Conservation (phyloP, 2,113 vertebrate genomes). For the Collichthys lucidus region DNA sequence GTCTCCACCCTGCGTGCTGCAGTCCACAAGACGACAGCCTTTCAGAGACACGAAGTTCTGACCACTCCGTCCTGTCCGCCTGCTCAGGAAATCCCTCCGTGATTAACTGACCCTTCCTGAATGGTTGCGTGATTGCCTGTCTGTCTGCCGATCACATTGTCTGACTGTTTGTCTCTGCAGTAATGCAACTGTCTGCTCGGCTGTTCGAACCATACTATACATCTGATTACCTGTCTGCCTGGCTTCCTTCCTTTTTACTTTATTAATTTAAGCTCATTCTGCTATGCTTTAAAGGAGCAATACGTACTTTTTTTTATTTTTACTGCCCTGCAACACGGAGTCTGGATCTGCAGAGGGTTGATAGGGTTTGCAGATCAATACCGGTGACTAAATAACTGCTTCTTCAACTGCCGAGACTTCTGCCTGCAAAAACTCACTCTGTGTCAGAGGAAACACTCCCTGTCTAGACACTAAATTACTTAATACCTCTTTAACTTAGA, state of each 20-base stretch:
- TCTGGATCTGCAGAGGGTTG: conserved; percentile 27
- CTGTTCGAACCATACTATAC: neutral
- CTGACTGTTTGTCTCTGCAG: conserved; percentile 22
- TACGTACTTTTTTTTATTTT: neutral
- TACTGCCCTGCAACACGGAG: neutral
- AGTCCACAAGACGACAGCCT: conserved; percentile 14
- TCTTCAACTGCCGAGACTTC: conserved; percentile 27
- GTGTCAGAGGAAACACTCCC: neutral
- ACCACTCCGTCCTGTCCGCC: conserved; percentile 5
- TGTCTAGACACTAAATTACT: conserved; percentile 26
- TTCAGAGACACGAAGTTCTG: conserved; percentile 18
- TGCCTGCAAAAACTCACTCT: neutral
- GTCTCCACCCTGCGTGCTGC: conserved; percentile 31
- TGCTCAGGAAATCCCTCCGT: conserved; percentile 60
- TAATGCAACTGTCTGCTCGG: conserved; percentile 1
- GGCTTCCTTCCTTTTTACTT: neutral
- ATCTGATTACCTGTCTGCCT: conserved; percentile 25
- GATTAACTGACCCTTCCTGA: conserved; percentile 55
- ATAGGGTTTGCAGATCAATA: conserved; percentile 57
- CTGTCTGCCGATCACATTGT: conserved; percentile 2
- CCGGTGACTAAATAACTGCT: conserved; percentile 33
- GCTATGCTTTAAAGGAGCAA: conserved; percentile 26
- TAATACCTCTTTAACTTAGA: neutral
- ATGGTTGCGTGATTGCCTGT: conserved; percentile 5
- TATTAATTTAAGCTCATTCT: neutral